Base-by-base conservation (phyloP, 2,797 vertebrate species). In the Alca torda region DNA sequence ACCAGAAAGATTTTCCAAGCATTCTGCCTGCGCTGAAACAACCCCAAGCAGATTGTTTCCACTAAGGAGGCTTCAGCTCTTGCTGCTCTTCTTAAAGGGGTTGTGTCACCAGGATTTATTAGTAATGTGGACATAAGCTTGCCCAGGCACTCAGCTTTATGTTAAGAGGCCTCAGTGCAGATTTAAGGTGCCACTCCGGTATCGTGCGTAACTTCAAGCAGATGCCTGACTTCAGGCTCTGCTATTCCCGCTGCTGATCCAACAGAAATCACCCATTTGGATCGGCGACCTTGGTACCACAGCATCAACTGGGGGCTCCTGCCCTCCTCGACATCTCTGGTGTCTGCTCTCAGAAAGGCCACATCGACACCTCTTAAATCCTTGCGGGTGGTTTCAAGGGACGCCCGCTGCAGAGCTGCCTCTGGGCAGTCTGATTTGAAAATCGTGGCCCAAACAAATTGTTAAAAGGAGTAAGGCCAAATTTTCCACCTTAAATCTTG, bases 101-200 rank as follows among this genome's bases (percentile, higher is more conserved):
- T 60, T 89, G 90, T 85, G 84, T 92, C 87, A 93, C 68, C 59
- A 75, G 92, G 92, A 85, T 96, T 90, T 96, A 63, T 92, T 87
- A 68, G 59, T 84, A 31, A 78, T 39, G 78, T 81, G 75, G 79
- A 75, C 90, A 30, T 87, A 83, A 95, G 92, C 93, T 94, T 92
- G 84, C 82, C 70, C 87, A 95, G 90, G 84, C 82, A 84, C 46
- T 96, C 79, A 72, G 91, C 77, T 89, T 95, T 91, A 59, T 26
- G 50, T 72, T 95, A 95, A 94, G 95, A 82, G 26, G 89, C 50
- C 94, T 87, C 88, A 65, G 61, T 84, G 54, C 65, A 85, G 93
- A 91, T 76, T 90, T 85, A 87, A 93, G 84, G 50, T 87, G 69
- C 72, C 61, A 75, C 2, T 94, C 89, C 59, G 54, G 57, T 86